Percentiles rank a stretch among this genome's conserved stretches.
Conservation (phyloP, 2,888 invertebrate species). For the Hypsopygia costalis region DNA sequence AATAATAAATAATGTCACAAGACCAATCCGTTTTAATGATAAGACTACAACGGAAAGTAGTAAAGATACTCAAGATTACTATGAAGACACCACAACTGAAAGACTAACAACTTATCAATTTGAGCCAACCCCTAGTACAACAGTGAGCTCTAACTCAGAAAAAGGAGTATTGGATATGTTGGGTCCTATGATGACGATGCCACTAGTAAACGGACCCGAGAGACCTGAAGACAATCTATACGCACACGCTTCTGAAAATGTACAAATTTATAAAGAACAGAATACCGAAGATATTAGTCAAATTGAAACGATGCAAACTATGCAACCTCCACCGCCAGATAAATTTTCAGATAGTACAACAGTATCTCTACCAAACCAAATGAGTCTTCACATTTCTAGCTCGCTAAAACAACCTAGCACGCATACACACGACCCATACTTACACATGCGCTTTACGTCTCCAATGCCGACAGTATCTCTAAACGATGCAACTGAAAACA, state of each 20-base stretch:
- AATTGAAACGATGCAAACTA: slow-evolving; percentile 80
- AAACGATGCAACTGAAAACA: slow-evolving; percentile 43
- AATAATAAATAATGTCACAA: slow-evolving; percentile 13
- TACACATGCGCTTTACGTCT: slow-evolving; percentile 69
- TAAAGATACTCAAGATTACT: slow-evolving; percentile 35
- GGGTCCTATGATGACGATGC: slow-evolving; percentile 71
- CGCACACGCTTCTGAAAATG: slow-evolving; percentile 64
- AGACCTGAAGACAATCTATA: slow-evolving; percentile 66
- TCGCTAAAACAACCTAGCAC: slow-evolving; percentile 28
- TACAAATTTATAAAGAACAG: slow-evolving; percentile 59
- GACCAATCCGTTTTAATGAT: slow-evolving; percentile 37
- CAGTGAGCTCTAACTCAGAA: slow-evolving; percentile 32
- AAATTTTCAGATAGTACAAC: slow-evolving; percentile 38
- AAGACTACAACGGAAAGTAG: slow-evolving; percentile 36
- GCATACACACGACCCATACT: slow-evolving; percentile 62
- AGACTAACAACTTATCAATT: slow-evolving; percentile 28
- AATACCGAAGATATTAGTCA: slow-evolving; percentile 39
- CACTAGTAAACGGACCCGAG: slow-evolving; percentile 58
- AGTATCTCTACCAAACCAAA: slow-evolving; percentile 32
- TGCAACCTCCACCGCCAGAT: slow-evolving; percentile 77
- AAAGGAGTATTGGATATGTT: slow-evolving; percentile 59
- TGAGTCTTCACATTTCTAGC: slow-evolving; percentile 28
- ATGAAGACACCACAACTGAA: slow-evolving; percentile 46
- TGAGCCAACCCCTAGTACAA: slow-evolving; percentile 30
- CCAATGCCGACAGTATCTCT: slow-evolving; percentile 77